Percentiles rank a stretch among this genome's conserved stretches.
These are phyloP conservation scores for Toxostoma redivivum DNA, from an alignment of 2,113 vertebrate species.

Conservation along the genomic window DNA sequence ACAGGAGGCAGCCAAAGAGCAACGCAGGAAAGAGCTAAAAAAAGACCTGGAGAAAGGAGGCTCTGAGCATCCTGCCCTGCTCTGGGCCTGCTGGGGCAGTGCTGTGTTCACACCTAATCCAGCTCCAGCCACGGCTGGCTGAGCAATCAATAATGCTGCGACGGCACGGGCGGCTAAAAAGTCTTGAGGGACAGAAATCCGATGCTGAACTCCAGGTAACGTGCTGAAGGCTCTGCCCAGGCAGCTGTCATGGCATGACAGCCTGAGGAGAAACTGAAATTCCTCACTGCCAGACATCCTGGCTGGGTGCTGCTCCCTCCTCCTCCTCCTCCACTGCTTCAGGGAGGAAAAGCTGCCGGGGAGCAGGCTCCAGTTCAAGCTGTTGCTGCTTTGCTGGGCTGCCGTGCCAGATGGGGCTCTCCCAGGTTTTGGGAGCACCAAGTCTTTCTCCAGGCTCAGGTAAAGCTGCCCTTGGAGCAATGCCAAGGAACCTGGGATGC, in stretches of 20 bases:
- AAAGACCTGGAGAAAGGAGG: neutral
- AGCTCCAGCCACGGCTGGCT: conserved; percentile 8
- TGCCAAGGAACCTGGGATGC: neutral
- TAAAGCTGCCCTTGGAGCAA: neutral
- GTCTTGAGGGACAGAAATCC: conserved; percentile 51
- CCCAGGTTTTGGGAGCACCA: neutral
- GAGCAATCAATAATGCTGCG: conserved; percentile 34
- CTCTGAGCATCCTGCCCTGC: neutral
- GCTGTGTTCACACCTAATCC: conserved; percentile 44
- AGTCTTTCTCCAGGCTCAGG: neutral
- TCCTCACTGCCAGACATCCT: neutral
- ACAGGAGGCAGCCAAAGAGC: neutral
- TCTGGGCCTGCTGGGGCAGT: neutral
- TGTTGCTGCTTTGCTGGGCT: neutral
- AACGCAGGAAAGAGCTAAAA: neutral
- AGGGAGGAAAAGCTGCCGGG: neutral
- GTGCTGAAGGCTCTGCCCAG: neutral
- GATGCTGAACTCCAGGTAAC: conserved; percentile 10
- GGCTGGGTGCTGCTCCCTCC: conserved; percentile 9
- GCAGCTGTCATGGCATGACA: neutral
- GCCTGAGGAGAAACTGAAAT: neutral
- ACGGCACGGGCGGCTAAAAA: conserved; percentile 9
- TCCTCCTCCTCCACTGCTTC: neutral
- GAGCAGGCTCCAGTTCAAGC: neutral
- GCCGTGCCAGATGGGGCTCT: rapidly evolving